A percentile compares a stretch with the other conserved stretches of the same genome.
Evolutionary conservation across 1,140 invertebrate species (phyloP).

Genomic region (Diploscapter pachys): DNA sequence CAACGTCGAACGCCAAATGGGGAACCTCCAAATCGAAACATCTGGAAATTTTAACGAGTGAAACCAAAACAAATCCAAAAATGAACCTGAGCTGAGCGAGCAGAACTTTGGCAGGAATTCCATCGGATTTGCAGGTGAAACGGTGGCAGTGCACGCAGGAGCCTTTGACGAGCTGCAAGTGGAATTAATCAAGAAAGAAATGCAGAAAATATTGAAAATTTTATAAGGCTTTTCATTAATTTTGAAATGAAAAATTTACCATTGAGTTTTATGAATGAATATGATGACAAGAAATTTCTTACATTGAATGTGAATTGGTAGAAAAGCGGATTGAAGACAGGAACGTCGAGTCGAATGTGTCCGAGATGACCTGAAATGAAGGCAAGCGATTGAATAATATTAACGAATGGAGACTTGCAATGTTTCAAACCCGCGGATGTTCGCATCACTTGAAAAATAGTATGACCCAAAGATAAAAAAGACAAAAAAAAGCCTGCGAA

Average conservation of each 20-base stretch:
- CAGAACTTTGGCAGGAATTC: constrained; percentile 62
- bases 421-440: too few species aligned
- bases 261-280: background rate
- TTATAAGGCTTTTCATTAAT: too few species aligned
- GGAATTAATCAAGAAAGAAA: background rate
- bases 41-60: constrained; percentile 48
- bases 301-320: constrained; percentile 73
- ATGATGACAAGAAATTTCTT: constrained; percentile 19
- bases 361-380: constrained; percentile 77
- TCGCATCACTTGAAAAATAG: too few species aligned
- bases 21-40: constrained; percentile 63
- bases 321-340: constrained; percentile 86
- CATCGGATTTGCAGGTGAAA: constrained; percentile 51
- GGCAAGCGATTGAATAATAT: background rate
- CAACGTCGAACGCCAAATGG: constrained; percentile 11
- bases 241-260: background rate
- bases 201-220: background rate
- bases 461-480: too few species aligned
- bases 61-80: background rate
- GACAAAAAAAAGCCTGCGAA: too few species aligned
- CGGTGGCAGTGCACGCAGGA: constrained; percentile 64
- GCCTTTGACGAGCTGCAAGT: constrained; percentile 65
- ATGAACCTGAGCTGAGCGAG: constrained; percentile 69
- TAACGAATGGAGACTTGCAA: background rate
- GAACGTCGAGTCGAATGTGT: constrained; percentile 83